Conservation (phyloP, 2,113 vertebrate species). For the Fregata magnificens region DNA sequence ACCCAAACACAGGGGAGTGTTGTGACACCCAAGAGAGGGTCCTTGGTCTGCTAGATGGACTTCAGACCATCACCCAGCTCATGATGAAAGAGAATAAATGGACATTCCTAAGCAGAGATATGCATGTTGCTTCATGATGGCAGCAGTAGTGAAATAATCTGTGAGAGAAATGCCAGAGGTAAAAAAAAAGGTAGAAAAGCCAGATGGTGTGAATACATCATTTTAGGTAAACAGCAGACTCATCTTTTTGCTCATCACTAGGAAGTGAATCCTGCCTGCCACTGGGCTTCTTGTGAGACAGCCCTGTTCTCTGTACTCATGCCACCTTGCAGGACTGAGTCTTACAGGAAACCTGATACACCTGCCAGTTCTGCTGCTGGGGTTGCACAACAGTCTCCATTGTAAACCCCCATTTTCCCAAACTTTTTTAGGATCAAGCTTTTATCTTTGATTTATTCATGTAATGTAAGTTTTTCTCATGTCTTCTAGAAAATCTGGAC, state of each 20-base stretch:
- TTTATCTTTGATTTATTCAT: background rate
- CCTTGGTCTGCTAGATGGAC: background rate
- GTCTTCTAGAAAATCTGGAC: background rate
- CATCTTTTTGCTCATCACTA: background rate
- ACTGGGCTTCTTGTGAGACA: background rate
- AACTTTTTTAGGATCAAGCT: background rate
- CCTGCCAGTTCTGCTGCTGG: background rate
- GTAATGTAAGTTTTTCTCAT: background rate
- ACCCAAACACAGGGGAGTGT: background rate
- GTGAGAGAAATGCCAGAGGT: background rate
- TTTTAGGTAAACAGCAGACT: background rate
- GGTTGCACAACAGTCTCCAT: background rate
- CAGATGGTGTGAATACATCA: background rate
- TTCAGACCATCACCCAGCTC: rapidly evolving
- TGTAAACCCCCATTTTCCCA: background rate
- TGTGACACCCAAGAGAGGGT: background rate
- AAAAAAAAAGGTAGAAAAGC: background rate
- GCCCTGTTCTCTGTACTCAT: background rate
- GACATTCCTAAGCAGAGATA: background rate
- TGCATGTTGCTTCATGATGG: background rate
- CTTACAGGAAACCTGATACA: background rate
- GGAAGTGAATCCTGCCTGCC: background rate
- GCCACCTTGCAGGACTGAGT: background rate
- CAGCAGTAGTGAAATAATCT: background rate
- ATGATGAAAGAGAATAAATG: background rate